phyloP scores from a whole-genome alignment of 2,113 vertebrate species.

The Saguinus midas region DNA sequence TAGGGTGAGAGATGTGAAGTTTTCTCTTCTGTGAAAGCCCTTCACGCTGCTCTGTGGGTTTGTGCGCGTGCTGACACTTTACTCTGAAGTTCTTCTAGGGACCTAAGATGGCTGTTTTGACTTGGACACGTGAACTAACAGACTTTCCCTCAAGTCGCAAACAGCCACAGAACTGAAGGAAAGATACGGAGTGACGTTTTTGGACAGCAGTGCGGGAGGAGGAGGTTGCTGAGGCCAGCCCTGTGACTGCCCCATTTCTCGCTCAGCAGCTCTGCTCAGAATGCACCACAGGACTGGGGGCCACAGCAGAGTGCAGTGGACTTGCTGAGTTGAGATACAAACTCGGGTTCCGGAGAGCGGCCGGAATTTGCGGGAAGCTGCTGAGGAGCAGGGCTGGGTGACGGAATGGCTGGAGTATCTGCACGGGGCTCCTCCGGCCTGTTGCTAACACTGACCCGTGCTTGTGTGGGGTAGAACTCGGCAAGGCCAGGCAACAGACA shows the following conservation, averaged over 20 bases:
- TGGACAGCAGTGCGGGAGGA: fast-evolving
- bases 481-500: neutral
- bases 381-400: neutral
- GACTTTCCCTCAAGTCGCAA: fast-evolving
- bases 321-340: neutral
- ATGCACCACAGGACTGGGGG: fast-evolving
- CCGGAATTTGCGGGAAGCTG: neutral
- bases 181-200: fast-evolving
- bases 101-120: fast-evolving
- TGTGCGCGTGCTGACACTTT: fast-evolving
- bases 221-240: neutral
- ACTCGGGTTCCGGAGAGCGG: fast-evolving
- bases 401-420: fast-evolving
- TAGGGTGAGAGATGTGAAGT: too few relatives aligned
- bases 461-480: neutral
- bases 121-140: fast-evolving
- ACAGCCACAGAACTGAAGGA: neutral
- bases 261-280: too few relatives aligned
- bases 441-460: neutral
- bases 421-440: neutral
- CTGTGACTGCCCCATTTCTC: fast-evolving
- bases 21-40: too few relatives aligned
- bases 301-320: fast-evolving
- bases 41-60: fast-evolving
- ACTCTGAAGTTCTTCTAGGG: fast-evolving